A percentile compares a stretch with the other conserved stretches of the same genome.
Evolutionary conservation across 2,888 invertebrate genomes (phyloP).

Genomic region (Ectemnius cavifrons): DNA sequence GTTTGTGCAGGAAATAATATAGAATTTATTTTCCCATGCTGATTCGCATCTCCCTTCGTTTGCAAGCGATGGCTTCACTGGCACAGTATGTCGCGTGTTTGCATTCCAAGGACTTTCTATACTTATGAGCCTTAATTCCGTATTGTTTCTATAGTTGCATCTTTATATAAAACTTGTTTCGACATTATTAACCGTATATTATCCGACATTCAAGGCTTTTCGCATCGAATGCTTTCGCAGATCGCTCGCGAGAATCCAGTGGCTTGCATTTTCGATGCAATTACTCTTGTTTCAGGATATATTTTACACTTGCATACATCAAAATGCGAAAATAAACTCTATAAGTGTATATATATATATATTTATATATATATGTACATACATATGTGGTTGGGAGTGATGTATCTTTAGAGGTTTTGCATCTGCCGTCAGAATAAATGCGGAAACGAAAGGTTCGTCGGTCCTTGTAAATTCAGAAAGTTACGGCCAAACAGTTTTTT

Average conservation of each 20-base stretch:
- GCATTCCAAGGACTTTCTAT: too few relatives aligned
- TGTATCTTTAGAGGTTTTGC: constrained; percentile 52
- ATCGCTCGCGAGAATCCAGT: too few relatives aligned
- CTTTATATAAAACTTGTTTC: too few relatives aligned
- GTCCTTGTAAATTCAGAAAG: too few relatives aligned
- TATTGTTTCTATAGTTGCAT: too few relatives aligned
- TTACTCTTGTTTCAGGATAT: not conserved
- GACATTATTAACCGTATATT: not conserved
- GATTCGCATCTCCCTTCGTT: not conserved
- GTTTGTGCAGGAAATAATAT: constrained; percentile 38
- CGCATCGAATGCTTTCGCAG: too few relatives aligned
- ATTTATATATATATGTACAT: constrained; percentile 1
- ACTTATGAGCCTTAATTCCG: too few relatives aligned
- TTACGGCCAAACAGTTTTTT: not conserved
- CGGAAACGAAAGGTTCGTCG: too few relatives aligned
- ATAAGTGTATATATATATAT: constrained; percentile 25
- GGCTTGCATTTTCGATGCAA: too few relatives aligned
- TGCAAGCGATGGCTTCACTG: not conserved
- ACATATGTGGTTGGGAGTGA: constrained; percentile 13
- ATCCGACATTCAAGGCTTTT: not conserved
- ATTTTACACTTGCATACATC: constrained; percentile 11
- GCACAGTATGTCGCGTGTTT: too few relatives aligned
- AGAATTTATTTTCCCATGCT: constrained; percentile 48
- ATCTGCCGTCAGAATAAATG: not conserved
- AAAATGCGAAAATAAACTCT: constrained; percentile 55